Percentiles rank a stretch among this genome's conserved stretches.
phyloP scores from a whole-genome alignment of 2,113 vertebrate species.

The Nyctibius bracteatus region DNA sequence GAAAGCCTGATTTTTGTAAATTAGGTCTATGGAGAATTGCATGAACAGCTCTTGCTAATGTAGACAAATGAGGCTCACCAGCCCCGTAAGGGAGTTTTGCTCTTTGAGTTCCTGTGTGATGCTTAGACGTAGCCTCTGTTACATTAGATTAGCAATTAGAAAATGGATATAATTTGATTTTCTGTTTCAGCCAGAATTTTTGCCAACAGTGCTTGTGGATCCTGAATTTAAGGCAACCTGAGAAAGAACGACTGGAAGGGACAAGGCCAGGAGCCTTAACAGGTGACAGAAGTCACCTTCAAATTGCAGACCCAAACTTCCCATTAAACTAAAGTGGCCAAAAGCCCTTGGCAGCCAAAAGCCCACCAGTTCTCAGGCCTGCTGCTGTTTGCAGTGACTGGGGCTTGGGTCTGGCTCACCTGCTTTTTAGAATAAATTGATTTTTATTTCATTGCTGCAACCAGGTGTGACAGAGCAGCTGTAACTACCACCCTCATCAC shows the following conservation, averaged over 20 bases:
- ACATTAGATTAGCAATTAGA: neutral
- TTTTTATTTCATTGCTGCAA: neutral
- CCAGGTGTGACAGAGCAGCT: neutral
- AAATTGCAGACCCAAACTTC: neutral
- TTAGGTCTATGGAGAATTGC: neutral
- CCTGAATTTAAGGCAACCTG: neutral
- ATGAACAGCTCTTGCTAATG: neutral
- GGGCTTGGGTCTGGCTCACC: neutral
- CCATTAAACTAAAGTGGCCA: neutral
- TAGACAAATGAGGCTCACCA: neutral
- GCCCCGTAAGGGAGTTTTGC: fast-evolving
- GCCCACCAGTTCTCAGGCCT: neutral
- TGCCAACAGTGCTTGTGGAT: neutral
- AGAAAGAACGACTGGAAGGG: neutral
- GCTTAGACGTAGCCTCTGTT: neutral
- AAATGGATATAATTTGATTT: neutral
- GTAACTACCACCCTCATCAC: neutral
- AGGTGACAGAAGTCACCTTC: neutral
- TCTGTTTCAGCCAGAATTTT: neutral
- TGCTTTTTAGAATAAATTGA: neutral
- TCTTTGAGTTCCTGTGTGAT: neutral
- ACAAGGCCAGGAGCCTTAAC: neutral
- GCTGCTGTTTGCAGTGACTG: neutral
- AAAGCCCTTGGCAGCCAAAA: neutral
- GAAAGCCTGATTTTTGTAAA: neutral